Base-by-base conservation (phyloP, 2,888 invertebrate genomes). In the Elgonia sp. region DNA sequence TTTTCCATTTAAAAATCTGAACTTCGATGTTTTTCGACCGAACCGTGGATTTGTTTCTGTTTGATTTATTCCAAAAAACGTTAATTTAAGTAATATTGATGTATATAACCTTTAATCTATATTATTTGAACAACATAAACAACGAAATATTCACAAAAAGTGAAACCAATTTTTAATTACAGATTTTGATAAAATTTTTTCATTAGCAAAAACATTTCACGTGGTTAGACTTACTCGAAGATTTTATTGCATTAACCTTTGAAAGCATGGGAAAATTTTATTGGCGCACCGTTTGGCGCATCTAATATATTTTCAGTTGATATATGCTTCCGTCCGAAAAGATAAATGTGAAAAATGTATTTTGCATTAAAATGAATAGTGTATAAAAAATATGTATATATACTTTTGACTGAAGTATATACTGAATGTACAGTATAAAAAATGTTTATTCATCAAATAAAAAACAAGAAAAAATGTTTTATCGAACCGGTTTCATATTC, bases 201-300 rank as follows among this genome's bases (percentile, higher is more conserved):
- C 21, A 42, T 21, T 50, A 50, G 1, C 29, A 0, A 12, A 62
- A 75, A 46, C n/a, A 75, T 75, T 62, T 21, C 62, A 29, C 37
- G 21, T 73, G 62, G 76, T 46, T 53, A 67, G 40, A 40, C 55
- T 77, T n/a, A 40, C 37, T 65, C 0, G 37, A 50, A 62, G 62
- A 63, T 76, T 50, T 76, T 60, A 60, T 62, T 73, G 37, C 73
- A 62, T 60, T 73, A 42, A 73, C 29, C 57, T 75, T 46, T 10
- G 46, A 18, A 75, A 50, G 18, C 76, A 63, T 53, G 76, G 18
- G 21, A 29, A 63, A 12, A 53, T 39, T 63, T 76, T 63, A 42
- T 50, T 57, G 16, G 21, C 16, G 21, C 37, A 42, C 29, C 18
- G 60, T 62, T 62, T 29, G 40, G n/a, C 8, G n/a, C 75, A 46